Base-by-base conservation (phyloP, 2,113 vertebrate species). In the Leptobrachium ailaonicum region DNA sequence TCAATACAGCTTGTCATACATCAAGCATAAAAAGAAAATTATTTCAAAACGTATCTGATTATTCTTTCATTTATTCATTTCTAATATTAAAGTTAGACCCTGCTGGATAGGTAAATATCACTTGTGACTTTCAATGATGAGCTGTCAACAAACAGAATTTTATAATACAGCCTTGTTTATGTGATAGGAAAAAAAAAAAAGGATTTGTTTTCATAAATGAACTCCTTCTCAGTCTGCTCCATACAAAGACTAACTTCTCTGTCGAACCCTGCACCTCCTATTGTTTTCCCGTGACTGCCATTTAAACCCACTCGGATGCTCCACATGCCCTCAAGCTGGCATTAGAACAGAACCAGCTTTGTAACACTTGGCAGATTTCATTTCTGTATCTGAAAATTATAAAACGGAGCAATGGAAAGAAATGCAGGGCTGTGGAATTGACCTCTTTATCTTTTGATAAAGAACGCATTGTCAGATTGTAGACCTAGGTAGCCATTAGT, bases 151-250 rank as follows among this genome's bases (percentile, higher is more conserved):
- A 32, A 32, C 20, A 32, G 20, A 32, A 32, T 32, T 32, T 32
- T 71, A 40, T 53, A 41, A 6, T 12, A 41, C 2, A 54, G 6
- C 10, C 6, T 73, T 73, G 56, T 62, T 6, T 73, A 54, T 44
- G 41, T 40, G 14, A 20, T 53, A 14, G 13, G 53, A 32, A 32
- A 32, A 32, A 32, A 32, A 32, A 32, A 32, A 62, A 75, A 50
- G 50, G n/a, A 75, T 66, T 75, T 75, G 73, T 66, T 75, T 75
- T 47, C 66, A 8, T 75, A 75, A 41, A 66, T 75, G 44, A 13
- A 63, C 73, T 75, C 73, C 73, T 75, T 62, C 47, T 75, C 73
- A 66, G 73, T 75, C 73, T 75, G 45, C 73, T 47, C 14, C 63
- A 44, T 9, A 75, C 73, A 75, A 64, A 66, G 73, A 41, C 32